phyloP scores from a whole-genome alignment of 2,113 vertebrate genomes.

The Patagioenas fasciata region DNA sequence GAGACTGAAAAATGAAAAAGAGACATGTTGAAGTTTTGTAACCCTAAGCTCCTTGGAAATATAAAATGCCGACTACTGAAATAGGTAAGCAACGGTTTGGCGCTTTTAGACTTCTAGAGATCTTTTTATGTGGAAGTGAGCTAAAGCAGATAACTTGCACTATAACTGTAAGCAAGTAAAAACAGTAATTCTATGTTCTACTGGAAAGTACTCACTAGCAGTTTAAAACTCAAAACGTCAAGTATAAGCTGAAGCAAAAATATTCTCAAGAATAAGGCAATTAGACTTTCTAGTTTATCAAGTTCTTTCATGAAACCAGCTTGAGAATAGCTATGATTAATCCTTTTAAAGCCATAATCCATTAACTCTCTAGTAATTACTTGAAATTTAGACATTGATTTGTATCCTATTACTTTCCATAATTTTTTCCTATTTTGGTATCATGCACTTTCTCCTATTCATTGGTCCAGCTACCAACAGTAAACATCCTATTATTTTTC shows the following conservation, averaged over 20 bases:
- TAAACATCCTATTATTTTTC: slow-evolving; percentile 5
- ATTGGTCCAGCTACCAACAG: neutral
- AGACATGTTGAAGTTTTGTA: neutral
- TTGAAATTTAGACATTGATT: neutral
- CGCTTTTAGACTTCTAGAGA: neutral
- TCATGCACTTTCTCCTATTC: slow-evolving; percentile 31
- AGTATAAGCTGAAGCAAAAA: neutral
- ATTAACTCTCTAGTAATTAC: neutral
- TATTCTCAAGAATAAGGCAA: neutral
- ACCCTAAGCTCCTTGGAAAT: neutral
- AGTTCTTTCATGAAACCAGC: neutral
- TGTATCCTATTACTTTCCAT: neutral
- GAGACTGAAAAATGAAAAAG: slow-evolving; percentile 82
- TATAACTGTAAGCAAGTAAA: neutral
- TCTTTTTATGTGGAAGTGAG: neutral
- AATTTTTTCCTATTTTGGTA: neutral
- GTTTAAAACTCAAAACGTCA: neutral
- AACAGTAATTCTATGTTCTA: neutral
- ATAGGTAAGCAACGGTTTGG: neutral
- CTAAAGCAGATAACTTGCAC: neutral
- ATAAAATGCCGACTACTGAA: neutral
- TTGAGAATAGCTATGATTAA: neutral
- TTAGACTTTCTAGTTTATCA: neutral
- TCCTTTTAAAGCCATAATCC: neutral
- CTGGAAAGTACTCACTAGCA: neutral